These are phyloP conservation scores for Cosmopolites sordidus DNA, from an alignment of 2,888 invertebrate species.

Conservation along the genomic window DNA sequence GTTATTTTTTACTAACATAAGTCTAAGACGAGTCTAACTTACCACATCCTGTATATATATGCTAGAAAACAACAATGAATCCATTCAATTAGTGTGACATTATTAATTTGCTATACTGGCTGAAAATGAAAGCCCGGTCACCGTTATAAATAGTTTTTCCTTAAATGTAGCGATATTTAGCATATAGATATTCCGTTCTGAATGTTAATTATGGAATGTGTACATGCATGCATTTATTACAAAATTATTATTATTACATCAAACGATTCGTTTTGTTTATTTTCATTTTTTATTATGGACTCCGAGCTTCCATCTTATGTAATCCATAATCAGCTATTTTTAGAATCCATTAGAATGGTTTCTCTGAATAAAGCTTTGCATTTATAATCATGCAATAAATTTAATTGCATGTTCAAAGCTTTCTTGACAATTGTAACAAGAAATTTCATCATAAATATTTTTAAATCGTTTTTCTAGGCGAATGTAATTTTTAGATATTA, in stretches of 20 bases:
- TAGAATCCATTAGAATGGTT: too few species aligned
- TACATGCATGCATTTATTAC: not conserved
- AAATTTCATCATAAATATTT: too few species aligned
- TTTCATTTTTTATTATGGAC: not conserved
- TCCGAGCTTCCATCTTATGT: too few species aligned
- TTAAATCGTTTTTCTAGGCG: too few species aligned
- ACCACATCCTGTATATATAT: conserved; percentile 5
- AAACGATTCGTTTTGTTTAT: not conserved
- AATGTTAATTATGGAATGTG: not conserved
- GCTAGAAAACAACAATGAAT: conserved; percentile 17
- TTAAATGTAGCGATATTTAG: conserved; percentile 12
- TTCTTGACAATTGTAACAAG: too few species aligned
- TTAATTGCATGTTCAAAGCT: too few species aligned
- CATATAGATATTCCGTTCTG: not conserved
- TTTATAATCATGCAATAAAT: too few species aligned
- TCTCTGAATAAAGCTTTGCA: too few species aligned
- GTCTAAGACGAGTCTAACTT: too few species aligned
- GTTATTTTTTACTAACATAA: too few species aligned
- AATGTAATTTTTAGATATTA: too few species aligned
- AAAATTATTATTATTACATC: conserved; percentile 2
- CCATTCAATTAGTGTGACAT: conserved; percentile 22
- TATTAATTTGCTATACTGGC: conserved; percentile 21
- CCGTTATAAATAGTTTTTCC: conserved; percentile 27
- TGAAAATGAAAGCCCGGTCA: conserved; percentile 19
- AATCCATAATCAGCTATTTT: too few species aligned